Evolutionary conservation across 2,888 invertebrate genomes (phyloP), one percentile per base, ranked within the genome.

Genomic region (Trichopria drosophilae): DNA sequence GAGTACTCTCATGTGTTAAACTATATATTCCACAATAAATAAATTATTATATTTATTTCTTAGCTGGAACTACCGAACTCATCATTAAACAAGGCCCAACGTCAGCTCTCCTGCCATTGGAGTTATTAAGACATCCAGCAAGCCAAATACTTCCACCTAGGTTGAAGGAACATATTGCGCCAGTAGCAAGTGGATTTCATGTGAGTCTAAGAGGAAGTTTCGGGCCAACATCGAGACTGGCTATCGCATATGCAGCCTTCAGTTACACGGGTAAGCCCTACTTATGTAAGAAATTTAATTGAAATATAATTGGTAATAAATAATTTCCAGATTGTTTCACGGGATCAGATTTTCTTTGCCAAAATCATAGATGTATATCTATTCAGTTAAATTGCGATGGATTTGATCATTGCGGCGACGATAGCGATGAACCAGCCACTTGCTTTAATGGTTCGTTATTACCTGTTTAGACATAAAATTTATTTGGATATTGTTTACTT

Each of bases 351-450:
- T 87, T 85, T 64, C 76, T 85, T 13, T 88, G 88, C 59, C 80
- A 82, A 47, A 88, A 88, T 68, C 82, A 84, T 61, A 80, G 86
- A 49, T 88, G 88, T 67, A 84, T 87, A 61, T 81, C 84, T 1
- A 79, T 78, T 37, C 79, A 83, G 18, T 72, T 88, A 26, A 82
- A 82, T 45, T 88, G 88, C 67, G 88, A 89, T 70, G 86, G 86
- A 6, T 85, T 86, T 60, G 86, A 88, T 73, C 86, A 88, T 61
- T 88, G 88, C 61, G 88, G 87, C 0, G 87, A 87, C 68, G 81
- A 81, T 54, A 85, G 84, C 58, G 87, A 87, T 69, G 87, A 87
- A 69, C 81, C 82, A 1, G 72, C 79, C 1, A 78, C 81, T 37
- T 87, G 86, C 58, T 79, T 79, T 41, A 72, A 76, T 72, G 79